Evolutionary conservation across 2,113 vertebrate species (phyloP), one percentile per base, ranked within the genome.

Genomic region (Callocephalon fimbriatum): DNA sequence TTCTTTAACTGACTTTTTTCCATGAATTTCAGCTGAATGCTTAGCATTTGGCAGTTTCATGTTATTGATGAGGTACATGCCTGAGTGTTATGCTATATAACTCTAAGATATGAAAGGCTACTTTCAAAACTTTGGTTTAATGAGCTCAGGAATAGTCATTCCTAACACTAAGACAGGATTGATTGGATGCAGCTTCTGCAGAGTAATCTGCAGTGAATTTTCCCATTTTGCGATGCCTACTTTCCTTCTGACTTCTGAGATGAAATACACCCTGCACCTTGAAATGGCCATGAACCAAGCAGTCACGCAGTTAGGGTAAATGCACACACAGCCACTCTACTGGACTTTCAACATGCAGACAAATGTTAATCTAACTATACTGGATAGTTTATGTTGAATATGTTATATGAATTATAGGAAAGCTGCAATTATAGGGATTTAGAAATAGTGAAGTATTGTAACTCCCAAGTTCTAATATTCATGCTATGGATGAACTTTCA

Each of bases 281-380:
- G 16, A 11, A 84, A 59, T 1, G 2, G 7, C 31, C 56, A 31
- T 48, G 47, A 67, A 53, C 38, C 0, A 0, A 71, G 35, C 38
- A 68, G 45, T 63, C 72, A 38, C 23, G 42, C 5, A 40, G 38
- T 9, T 45, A 44, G 7, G 10, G 12, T 38, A 59, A 10, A 23
- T 74, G 54, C 25, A n/a, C 9, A 10, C 31, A 13, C 7, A 66
- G 6, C 4, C 23, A n/a, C 21, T 25, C 26, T 56, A 37, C 23
- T 85, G 66, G 54, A 48, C 5, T 73, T 56, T 32, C 35, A 58
- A 15, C 8, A 17, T 6, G 2, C 45, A 62, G 37, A 61, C 10
- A 40, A 37, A 67, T 72, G 31, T 1, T 75, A 45, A 45, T 62
- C 62, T 48, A 81, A 15, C 15, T n/a, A 3, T 15, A 32, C 4